Evolutionary conservation across 2,888 invertebrate species (phyloP), one percentile per base, ranked within the genome.

Genomic region (Globia sparganii): DNA sequence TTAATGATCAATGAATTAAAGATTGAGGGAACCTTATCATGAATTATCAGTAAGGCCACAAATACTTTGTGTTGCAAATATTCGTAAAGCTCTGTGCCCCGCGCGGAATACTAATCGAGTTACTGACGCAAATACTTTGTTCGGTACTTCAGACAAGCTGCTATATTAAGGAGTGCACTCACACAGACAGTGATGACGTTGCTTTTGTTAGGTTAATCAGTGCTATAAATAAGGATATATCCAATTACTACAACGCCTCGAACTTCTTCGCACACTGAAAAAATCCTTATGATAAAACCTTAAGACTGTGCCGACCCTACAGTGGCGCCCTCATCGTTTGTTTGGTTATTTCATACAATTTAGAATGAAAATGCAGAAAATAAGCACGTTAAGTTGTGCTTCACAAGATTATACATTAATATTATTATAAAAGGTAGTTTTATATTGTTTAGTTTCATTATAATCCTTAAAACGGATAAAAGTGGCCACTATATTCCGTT

Each of bases 51-150:
- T 46, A 75, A 15, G 21, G 31, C 8, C 43, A 59, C 58, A 59
- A 64, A 72, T 66, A 66, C 72, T 59, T 82, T 61, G 85, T 76
- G 15, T 80, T 65, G 74, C 62, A 77, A 75, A 75, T 80, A 56
- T 69, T 65, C 49, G 56, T 72, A 67, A 72, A 76, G 28, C 72
- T 31, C 15, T 15, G 68, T 66, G 40, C 34, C 37, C 43, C 61
- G 49, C 62, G 40, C 49, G n/a, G 83, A 72, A 85, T 85, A 83
- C 65, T 65, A 70, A 85, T 72, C n/a, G 21, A n/a, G 28, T 62
- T 21, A 49, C 43, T 83, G 83, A 80, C 77, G 80, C 75, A 70
- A 83, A 72, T 72, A 37, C 49, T 74, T 70, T 69, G 72, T 77
- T 73, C 43, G 9, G 72, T 56, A 49, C 37, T 34, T 40, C 28